Conservation (phyloP, 2,113 vertebrate species). For the Corythaeola cristata region DNA sequence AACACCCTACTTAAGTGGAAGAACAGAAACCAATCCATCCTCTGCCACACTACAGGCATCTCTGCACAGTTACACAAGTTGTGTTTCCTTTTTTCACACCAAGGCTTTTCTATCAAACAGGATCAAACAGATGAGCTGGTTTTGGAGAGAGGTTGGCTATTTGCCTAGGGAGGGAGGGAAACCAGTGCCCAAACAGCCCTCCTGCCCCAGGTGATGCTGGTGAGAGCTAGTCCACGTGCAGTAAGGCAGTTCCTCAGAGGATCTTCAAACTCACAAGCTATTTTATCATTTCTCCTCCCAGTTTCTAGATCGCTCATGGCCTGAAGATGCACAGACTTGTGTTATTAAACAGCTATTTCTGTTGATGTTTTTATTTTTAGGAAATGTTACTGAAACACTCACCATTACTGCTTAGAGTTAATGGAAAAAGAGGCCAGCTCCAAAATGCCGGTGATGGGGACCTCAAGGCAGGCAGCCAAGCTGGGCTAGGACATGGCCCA, state of each 20-base stretch:
- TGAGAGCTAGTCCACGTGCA: not conserved
- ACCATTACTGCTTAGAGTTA: not conserved
- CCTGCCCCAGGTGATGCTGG: not conserved
- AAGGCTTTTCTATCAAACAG: not conserved
- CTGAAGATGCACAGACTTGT: not conserved
- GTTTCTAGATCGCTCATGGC: not conserved
- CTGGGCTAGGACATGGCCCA: not conserved
- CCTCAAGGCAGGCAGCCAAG: not conserved
- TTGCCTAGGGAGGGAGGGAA: not conserved
- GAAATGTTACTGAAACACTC: not conserved
- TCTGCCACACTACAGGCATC: not conserved
- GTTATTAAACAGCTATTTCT: not conserved
- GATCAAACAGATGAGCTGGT: not conserved
- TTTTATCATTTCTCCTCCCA: not conserved
- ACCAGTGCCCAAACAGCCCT: not conserved
- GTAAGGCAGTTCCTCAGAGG: not conserved
- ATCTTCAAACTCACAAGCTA: not conserved
- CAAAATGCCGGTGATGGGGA: not conserved
- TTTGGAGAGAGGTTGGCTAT: not conserved
- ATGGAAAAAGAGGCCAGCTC: not conserved
- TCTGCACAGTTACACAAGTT: not conserved
- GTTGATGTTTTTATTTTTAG: slow-evolving; percentile 3
- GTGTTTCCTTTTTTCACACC: not conserved
- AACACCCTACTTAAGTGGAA: not conserved
- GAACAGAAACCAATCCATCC: not conserved